phyloP scores from a whole-genome alignment of 2,888 invertebrate species.

The Aproaerema taeniolella region DNA sequence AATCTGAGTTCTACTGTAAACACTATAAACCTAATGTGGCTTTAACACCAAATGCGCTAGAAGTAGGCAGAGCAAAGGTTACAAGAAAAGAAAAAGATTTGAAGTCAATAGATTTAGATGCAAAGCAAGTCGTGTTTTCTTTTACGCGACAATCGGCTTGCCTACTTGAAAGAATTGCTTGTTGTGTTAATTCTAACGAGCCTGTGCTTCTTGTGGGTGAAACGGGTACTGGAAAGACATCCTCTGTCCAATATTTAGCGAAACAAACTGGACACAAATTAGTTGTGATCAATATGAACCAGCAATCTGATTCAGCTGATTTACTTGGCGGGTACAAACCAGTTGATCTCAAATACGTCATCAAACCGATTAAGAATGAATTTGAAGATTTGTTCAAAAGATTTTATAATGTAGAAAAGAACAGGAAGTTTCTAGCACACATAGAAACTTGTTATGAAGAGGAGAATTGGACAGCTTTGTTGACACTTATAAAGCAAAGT shows the following conservation, averaged over 20 bases:
- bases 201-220: slow-evolving; percentile 97
- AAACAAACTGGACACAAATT: slow-evolving; percentile 89
- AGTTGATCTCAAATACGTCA: slow-evolving; percentile 90
- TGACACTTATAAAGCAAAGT: slow-evolving; percentile 87
- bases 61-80: slow-evolving; percentile 83
- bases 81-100: slow-evolving; percentile 56
- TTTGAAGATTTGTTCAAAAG: slow-evolving; percentile 89
- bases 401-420: slow-evolving; percentile 86
- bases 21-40: slow-evolving; percentile 87
- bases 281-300: slow-evolving; percentile 98
- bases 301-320: slow-evolving; percentile 98
- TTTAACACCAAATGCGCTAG: slow-evolving; percentile 74
- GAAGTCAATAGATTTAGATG: slow-evolving; percentile 52
- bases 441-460: slow-evolving; percentile 86
- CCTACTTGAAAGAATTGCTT: slow-evolving; percentile 91
- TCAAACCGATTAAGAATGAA: slow-evolving; percentile 88
- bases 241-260: slow-evolving; percentile 94
- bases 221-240: slow-evolving; percentile 99
- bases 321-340: slow-evolving; percentile 98
- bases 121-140: slow-evolving; percentile 81
- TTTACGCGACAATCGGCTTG: slow-evolving; percentile 89
- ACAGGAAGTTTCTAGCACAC: slow-evolving; percentile 88
- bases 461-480: slow-evolving; percentile 83
- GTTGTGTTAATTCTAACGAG: slow-evolving; percentile 89
- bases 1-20: slow-evolving; percentile 88